Conservation (phyloP, 2,113 vertebrate species). For the Odocoileus hemionus region DNA sequence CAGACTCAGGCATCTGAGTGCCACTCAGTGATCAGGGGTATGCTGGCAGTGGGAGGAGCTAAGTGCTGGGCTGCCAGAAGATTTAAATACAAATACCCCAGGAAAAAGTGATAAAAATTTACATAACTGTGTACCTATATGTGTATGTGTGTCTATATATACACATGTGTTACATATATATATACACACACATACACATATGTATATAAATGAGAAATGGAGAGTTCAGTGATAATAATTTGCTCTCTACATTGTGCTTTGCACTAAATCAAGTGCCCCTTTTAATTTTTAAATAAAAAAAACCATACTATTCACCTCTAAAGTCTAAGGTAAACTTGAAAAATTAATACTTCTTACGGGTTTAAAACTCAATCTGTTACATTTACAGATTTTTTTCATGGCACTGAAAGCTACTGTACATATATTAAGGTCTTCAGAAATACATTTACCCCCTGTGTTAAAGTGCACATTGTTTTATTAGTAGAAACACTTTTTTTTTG, state of each 20-base stretch:
- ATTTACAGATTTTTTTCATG: neutral
- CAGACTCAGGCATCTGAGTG: neutral
- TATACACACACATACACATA: neutral
- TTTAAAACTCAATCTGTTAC: neutral
- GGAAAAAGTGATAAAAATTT: neutral
- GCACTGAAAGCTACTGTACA: neutral
- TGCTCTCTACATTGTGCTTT: neutral
- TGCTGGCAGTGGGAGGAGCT: neutral
- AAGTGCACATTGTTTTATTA: neutral
- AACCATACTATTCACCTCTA: neutral
- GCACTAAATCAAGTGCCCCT: neutral
- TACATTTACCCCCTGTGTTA: neutral
- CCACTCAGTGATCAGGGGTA: neutral
- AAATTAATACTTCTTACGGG: neutral
- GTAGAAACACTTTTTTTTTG: neutral
- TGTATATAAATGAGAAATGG: neutral
- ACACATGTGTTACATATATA: neutral
- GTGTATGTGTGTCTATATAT: neutral
- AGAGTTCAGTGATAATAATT: neutral
- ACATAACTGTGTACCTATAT: neutral
- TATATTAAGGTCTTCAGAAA: neutral
- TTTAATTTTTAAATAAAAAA: neutral
- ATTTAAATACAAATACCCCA: neutral
- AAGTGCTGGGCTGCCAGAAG: neutral
- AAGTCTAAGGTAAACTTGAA: neutral